Evolutionary conservation across 1,140 invertebrate species (phyloP), one percentile per base, ranked within the genome.

Genomic region (Acromyrmex charruanus): DNA sequence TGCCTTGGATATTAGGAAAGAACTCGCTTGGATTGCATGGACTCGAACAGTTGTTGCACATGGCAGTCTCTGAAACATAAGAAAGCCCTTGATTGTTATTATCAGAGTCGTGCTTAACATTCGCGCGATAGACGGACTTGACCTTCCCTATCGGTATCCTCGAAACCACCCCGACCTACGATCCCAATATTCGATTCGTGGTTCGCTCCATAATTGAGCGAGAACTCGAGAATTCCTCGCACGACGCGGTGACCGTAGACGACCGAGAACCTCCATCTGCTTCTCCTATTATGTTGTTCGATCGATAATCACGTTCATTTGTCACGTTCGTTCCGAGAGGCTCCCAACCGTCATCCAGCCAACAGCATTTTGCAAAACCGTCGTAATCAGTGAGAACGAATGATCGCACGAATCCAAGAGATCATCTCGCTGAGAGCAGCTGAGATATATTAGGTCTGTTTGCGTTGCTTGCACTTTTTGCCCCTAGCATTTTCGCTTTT

Each of bases 1-100:
- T 98, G 9, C 91, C 91, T 2, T 95, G 81, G 55, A 95, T 79
- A 0, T 93, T 68, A 1, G 94, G 93, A 81, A 96, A 96, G 85
- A 94, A 95, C 5, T 87, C 91, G n/a, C 55, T 86, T 2, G 92
- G 88, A 21, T 90, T 7, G 77, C 85, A 49, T 66, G 7, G 2
- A 18, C 6, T 2, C 28, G 72, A 25, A 14, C 35, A 31, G 25
- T 79, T 66, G 18, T 31, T 65, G n/a, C 88, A 81, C 92, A 92
- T 93, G 21, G 84, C 87, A 21, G 61, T 31, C 39, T 94, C 94
- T 94, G 91, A 39, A 88, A 69, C 51, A 86, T 16, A 25, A 49
- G 44, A 51, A 58, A 16, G 16, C 25, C 16, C 0, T 39, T n/a
- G 25, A 16, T 0, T n/a, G 2, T 21, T 66, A 65, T 53, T 51